A percentile compares a stretch with the other conserved stretches of the same genome.
phyloP scores from a whole-genome alignment of 1,140 invertebrate species.

The Panagrolaimus sp. region DNA sequence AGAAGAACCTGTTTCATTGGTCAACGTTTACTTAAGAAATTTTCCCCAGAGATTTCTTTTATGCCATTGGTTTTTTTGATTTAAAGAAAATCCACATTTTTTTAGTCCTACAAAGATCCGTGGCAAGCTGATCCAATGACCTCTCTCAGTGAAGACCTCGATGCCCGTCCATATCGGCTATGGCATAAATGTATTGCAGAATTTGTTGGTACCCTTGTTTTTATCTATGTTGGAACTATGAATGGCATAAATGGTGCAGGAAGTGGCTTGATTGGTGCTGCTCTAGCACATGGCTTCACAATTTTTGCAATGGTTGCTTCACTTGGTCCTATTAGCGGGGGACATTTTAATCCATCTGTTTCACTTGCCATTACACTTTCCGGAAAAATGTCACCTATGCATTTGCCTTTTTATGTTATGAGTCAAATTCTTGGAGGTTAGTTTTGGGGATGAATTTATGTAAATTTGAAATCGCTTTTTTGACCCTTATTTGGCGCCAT shows the following conservation, averaged over 20 bases:
- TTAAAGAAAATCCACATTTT: too few species aligned
- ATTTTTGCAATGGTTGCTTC: background rate
- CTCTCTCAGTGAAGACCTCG: background rate
- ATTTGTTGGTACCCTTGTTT: slow-evolving; percentile 7
- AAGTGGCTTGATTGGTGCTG: background rate
- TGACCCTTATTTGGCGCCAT: too few species aligned
- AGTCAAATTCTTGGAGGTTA: slow-evolving; percentile 55
- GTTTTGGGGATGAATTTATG: too few species aligned
- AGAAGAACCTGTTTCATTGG: too few species aligned
- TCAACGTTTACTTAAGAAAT: too few species aligned
- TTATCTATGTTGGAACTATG: background rate
- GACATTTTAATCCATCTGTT: slow-evolving; percentile 59
- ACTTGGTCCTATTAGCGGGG: slow-evolving; percentile 38
- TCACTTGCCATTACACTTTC: slow-evolving; percentile 49
- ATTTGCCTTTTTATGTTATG: slow-evolving; percentile 47
- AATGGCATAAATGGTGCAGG: background rate
- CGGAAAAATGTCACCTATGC: slow-evolving; percentile 40
- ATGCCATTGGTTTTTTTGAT: too few species aligned
- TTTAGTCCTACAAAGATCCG: slow-evolving; percentile 2
- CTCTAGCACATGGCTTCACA: slow-evolving; percentile 10
- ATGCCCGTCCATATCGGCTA: background rate
- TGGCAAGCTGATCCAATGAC: background rate
- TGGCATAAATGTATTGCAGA: background rate
- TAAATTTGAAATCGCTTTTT: too few species aligned
- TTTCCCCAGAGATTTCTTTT: too few species aligned